A percentile compares a stretch with the other conserved stretches of the same genome.
Evolutionary conservation across 2,888 invertebrate genomes (phyloP).

Genomic region (Thereva nobilitata): DNA sequence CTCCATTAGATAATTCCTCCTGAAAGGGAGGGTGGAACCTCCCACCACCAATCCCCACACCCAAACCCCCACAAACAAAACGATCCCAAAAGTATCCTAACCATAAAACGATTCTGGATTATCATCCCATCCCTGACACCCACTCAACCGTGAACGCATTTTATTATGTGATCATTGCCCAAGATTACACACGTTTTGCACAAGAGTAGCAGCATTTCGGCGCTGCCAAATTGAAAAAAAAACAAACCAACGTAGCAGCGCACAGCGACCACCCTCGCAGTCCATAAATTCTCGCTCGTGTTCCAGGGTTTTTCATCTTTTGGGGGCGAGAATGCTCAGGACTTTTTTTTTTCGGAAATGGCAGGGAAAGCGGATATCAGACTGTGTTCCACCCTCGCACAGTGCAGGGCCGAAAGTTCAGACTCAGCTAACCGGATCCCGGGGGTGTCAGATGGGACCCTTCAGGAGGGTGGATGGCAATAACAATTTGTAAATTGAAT

Average conservation of each 20-base stretch:
- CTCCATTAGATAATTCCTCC: too few species aligned
- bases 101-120: conserved; percentile 32
- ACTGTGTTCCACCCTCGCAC: not conserved
- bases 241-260: not conserved
- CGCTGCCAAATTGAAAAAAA: not conserved
- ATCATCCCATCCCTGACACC: conserved; percentile 18
- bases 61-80: too few species aligned
- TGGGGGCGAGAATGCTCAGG: not conserved
- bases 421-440: conserved; percentile 18
- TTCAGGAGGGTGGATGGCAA: conserved; percentile 25
- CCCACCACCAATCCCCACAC: too few species aligned
- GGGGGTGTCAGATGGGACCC: conserved; percentile 3
- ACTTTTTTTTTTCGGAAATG: conserved; percentile 4
- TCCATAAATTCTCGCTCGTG: conserved; percentile 32
- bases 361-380: conserved; percentile 3
- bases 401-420: conserved; percentile 15
- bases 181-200: conserved; percentile 41
- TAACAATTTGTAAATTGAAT: conserved; percentile 41
- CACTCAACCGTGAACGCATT: conserved; percentile 36
- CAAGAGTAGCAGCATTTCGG: conserved; percentile 11
- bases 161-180: conserved; percentile 42
- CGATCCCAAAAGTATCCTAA: not conserved
- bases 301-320: not conserved
- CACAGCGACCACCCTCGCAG: conserved; percentile 23
- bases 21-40: too few species aligned